Conservation (phyloP, 2,888 invertebrate species). For the Epinotia demarniana region DNA sequence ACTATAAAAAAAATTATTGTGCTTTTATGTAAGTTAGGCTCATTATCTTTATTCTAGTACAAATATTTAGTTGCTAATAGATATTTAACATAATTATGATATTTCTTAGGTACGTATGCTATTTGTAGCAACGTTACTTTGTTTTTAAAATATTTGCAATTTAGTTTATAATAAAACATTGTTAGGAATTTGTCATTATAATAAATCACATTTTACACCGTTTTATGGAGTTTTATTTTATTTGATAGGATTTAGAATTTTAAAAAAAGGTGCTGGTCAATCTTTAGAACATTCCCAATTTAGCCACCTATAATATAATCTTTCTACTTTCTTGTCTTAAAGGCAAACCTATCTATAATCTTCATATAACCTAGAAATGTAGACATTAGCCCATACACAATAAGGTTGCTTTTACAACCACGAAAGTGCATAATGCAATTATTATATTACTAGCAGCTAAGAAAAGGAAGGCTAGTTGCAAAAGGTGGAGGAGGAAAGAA, state of each 20-base stretch:
- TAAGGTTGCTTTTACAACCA: neutral
- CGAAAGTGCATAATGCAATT: too few relatives aligned
- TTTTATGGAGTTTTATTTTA: neutral
- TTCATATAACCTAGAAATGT: neutral
- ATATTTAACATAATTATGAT: neutral
- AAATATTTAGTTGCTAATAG: too few relatives aligned
- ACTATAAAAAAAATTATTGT: too few relatives aligned
- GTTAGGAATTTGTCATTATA: conserved; percentile 36
- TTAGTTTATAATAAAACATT: conserved; percentile 17
- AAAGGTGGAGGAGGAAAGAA: conserved; percentile 10
- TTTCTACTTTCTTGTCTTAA: too few relatives aligned
- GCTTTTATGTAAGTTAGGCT: too few relatives aligned
- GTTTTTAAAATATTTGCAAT: neutral
- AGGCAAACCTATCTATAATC: neutral
- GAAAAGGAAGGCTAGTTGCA: conserved; percentile 3
- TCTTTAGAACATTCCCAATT: too few relatives aligned
- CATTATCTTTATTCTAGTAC: neutral
- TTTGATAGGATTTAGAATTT: neutral
- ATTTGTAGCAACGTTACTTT: neutral
- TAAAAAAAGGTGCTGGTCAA: too few relatives aligned
- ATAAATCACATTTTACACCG: conserved; percentile 29
- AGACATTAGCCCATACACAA: neutral
- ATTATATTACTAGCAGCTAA: too few relatives aligned
- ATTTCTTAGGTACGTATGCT: neutral
- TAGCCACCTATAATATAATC: too few relatives aligned